These are phyloP conservation scores for Drosophila pullipes DNA, from an alignment of 2,888 invertebrate genomes.

Conservation along the genomic window DNA sequence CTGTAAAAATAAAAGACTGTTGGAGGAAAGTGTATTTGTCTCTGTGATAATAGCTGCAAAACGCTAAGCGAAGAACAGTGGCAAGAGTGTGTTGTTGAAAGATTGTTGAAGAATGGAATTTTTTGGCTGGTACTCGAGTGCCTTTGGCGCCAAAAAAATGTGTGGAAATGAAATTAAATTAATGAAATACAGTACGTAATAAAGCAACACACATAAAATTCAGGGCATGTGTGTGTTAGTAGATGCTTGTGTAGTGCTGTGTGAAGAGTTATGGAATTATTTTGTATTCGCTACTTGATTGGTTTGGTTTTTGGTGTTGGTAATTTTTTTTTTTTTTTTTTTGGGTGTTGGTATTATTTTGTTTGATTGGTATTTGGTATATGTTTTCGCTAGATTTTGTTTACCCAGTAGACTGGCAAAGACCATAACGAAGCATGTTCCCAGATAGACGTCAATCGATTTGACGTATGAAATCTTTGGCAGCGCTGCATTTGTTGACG, in stretches of 20 bases:
- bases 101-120: constrained; percentile 23
- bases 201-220: constrained; percentile 35
- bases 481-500: constrained; percentile 97
- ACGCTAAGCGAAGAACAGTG: constrained; percentile 70
- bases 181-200: constrained; percentile 25
- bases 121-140: constrained; percentile 30
- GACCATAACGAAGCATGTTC: constrained; percentile 99
- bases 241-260: constrained; percentile 38
- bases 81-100: constrained; percentile 40
- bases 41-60: constrained; percentile 60
- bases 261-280: constrained; percentile 18
- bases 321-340: constrained; percentile 1
- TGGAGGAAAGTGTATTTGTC: constrained; percentile 36
- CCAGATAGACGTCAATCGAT: constrained; percentile 98
- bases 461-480: constrained; percentile 99
- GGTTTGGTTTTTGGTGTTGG: constrained; percentile 11
- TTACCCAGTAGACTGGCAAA: constrained; percentile 98
- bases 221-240: constrained; percentile 23
- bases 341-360: constrained; percentile 36
- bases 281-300: constrained; percentile 34
- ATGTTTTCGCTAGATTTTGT: constrained; percentile 77
- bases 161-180: constrained; percentile 16
- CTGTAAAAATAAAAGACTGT: constrained; percentile 36
- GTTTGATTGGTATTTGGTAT: constrained; percentile 30
- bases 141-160: constrained; percentile 28